Base-by-base conservation (phyloP, 1,140 invertebrate species). In the Physella acuta region DNA sequence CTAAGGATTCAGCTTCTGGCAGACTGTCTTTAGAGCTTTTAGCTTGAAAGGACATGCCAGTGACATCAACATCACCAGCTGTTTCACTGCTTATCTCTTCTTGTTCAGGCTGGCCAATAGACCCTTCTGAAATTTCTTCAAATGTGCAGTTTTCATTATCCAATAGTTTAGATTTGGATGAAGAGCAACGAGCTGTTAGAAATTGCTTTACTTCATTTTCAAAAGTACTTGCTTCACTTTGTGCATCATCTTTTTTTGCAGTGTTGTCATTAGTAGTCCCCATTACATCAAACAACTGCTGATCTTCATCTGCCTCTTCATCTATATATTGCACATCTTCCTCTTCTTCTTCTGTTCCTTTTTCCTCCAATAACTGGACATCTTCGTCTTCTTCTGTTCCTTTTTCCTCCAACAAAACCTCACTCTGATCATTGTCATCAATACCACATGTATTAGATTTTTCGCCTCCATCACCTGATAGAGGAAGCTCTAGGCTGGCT, bases 51-150 rank as follows among this genome's bases (percentile, higher is more conserved):
- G 55, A 44, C 20, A 55, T 56, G 3, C 55, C 55, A 49, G 28
- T 51, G 24, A 68, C 60, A 44, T 59, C 56, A 31, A 59, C 37
- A 68, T 68, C 66, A 28, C 33, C 55, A 44, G 34, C 26, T 3
- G 52, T 3, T 16, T 68, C 66, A 68, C 4, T 39, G 4, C 26
- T 28, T 1, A 60, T 14, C 24, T 68, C 66, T 5, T 60, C 56
- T 39, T 68, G 66, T 33, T 60, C 66, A 36, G n/a, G 17, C 31
- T 59, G 14, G 39, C 60, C 56, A 20, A 68, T 68, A 14, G 66
- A 68, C 14, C 66, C 66, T 37, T 68, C 66, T 30, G 66, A 68
- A 44, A 68, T 68, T 51, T 68, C 66, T 49, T 68, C 66, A 68
- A 68, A 68, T 49, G 39, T 68, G 37, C 55, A 59, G 52, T 36